Evolutionary conservation across 2,888 invertebrate genomes (phyloP).

Genomic region (Sialis fuliginosa): DNA sequence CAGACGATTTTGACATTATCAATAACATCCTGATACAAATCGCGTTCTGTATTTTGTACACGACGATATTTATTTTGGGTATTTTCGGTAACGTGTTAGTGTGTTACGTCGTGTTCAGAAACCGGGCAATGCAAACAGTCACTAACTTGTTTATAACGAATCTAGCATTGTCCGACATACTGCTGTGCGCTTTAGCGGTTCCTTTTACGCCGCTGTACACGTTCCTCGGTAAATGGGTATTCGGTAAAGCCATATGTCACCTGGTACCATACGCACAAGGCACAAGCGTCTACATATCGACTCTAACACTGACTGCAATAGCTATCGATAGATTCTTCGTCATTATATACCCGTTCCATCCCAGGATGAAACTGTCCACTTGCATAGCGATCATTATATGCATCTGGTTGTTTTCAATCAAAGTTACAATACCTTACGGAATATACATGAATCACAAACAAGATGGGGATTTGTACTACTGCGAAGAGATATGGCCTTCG

Average conservation of each 20-base stretch:
- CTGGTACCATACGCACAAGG: constrained; percentile 87
- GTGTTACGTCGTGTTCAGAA: constrained; percentile 82
- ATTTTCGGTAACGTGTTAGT: constrained; percentile 81
- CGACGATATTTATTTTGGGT: constrained; percentile 74
- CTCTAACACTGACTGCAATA: constrained; percentile 89
- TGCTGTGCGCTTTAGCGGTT: constrained; percentile 83
- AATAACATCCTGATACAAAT: constrained; percentile 50
- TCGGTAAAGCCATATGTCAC: constrained; percentile 81
- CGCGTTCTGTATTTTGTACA: constrained; percentile 60
- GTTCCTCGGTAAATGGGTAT: constrained; percentile 82
- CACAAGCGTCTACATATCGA: constrained; percentile 93
- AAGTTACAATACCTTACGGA: constrained; percentile 83
- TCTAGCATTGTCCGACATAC: constrained; percentile 84
- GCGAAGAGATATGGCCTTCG: constrained; percentile 83
- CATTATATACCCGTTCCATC: constrained; percentile 89
- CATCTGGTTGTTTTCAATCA: constrained; percentile 80
- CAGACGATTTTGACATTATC: constrained; percentile 32
- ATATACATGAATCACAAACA: constrained; percentile 51
- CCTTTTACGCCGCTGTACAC: constrained; percentile 94
- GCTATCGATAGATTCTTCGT: constrained; percentile 96
- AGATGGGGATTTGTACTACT: constrained; percentile 33
- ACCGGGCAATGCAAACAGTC: constrained; percentile 92
- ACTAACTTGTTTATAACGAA: constrained; percentile 97
- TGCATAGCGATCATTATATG: constrained; percentile 71
- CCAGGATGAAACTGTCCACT: constrained; percentile 75